Base-by-base conservation (phyloP, 2,888 invertebrate species). In the Coleophora deauratella region DNA sequence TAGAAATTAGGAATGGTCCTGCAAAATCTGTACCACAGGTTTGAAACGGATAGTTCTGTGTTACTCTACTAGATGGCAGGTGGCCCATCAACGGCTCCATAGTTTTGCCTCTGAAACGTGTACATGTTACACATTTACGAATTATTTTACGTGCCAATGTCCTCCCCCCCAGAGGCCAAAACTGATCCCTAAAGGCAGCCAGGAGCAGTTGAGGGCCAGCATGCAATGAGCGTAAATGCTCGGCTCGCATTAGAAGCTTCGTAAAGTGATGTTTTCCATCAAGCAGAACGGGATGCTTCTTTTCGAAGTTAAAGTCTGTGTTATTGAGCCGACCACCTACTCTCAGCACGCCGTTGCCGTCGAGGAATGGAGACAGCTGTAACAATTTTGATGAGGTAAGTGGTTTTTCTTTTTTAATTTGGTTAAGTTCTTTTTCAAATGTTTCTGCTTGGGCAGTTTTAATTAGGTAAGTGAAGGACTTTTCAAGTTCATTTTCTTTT, bases 1-100 rank as follows among this genome's bases (percentile, higher is more conserved):
- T 33, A 6, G 37, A 9, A 9, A 37, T 40, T 3, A 33, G 13
- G 10, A 41, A 34, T 2, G 44, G 44, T 13, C 41, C 44, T 9
- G 27, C n/a, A n/a, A n/a, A n/a, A n/a, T n/a, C n/a, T n/a, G n/a
- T n/a, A n/a, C n/a, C n/a, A n/a, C n/a, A n/a, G n/a, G n/a, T 36
- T 12, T 14, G 27, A 38, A 44, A 38, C 1, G 44, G 37, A 27
- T 10, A 37, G 7, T 8, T 27, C 4, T 3, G n/a, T 1, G 1
- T n/a, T n/a, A n/a, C n/a, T n/a, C n/a, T n/a, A 35, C 32, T n/a
- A 40, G n/a, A 4, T 30, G 3, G 8, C 35, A 35, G 35, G 31
- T 40, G n/a, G n/a, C n/a, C n/a, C n/a, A n/a, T n/a, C 9, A 40
- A 11, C 2, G 30, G 35, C 10, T n/a, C 7, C 4, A 31, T 12